Percentiles rank a stretch among this genome's conserved stretches.
Conservation (phyloP, 2,113 vertebrate genomes). For the Apodemus sylvaticus region DNA sequence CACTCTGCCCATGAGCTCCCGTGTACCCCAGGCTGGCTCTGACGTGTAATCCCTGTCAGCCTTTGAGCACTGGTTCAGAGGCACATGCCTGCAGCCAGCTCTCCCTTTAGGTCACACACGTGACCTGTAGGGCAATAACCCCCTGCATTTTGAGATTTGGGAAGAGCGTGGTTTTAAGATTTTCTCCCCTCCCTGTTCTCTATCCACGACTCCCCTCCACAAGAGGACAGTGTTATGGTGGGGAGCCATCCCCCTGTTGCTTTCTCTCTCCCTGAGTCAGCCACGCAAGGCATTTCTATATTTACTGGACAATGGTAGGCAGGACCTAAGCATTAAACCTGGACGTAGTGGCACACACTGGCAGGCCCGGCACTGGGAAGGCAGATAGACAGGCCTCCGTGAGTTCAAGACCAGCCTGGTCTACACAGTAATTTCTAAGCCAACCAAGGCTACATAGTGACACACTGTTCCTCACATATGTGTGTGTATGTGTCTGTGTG, state of each 20-base stretch:
- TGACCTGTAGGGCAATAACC: background rate
- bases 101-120: background rate
- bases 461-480: background rate
- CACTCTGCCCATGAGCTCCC: background rate
- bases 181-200: too few relatives aligned
- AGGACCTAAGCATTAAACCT: background rate
- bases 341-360: background rate
- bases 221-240: background rate
- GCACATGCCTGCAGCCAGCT: accelerated
- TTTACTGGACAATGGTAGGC: too few relatives aligned
- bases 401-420: background rate
- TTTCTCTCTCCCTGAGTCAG: background rate
- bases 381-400: background rate
- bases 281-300: too few relatives aligned
- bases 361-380: background rate
- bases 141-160: background rate
- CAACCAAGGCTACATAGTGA: background rate
- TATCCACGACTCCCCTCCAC: background rate
- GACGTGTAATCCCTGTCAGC: too few relatives aligned
- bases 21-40: background rate
- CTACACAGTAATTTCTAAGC: background rate
- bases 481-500: background rate
- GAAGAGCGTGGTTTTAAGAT: background rate
- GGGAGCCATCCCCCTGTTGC: background rate
- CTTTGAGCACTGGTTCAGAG: background rate